Conservation (phyloP, 2,113 vertebrate species). For the Carollia perspicillata region DNA sequence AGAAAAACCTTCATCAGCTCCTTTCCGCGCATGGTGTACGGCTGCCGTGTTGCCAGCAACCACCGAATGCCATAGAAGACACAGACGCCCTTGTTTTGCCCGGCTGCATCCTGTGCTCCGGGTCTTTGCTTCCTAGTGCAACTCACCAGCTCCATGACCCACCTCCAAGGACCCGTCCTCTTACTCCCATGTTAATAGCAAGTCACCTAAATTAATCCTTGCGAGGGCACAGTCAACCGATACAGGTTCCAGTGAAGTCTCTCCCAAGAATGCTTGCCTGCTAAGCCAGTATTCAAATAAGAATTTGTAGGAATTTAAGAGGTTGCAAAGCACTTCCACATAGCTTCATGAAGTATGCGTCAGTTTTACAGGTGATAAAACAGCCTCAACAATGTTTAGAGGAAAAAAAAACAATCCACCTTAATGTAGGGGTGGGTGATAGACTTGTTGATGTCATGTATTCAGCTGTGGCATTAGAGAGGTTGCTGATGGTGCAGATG, state of each 20-base stretch:
- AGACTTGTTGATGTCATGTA: background rate
- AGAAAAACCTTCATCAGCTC: background rate
- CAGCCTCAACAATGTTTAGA: background rate
- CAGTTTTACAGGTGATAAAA: background rate
- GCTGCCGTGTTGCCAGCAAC: background rate
- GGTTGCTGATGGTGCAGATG: fast-evolving
- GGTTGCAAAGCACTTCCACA: background rate
- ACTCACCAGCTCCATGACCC: background rate
- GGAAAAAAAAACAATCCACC: background rate
- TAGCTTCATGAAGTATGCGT: background rate
- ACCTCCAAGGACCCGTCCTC: background rate
- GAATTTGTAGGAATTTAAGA: background rate
- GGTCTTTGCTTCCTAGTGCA: background rate
- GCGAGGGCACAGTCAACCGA: background rate
- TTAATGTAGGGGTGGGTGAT: background rate
- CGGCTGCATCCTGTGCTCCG: background rate
- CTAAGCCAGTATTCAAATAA: background rate
- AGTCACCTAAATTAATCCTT: background rate
- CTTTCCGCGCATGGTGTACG: background rate
- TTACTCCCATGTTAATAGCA: background rate
- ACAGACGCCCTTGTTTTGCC: background rate
- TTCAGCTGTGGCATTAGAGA: background rate
- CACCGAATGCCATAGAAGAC: too few relatives aligned
- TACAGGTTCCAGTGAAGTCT: background rate
- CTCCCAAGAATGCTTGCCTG: background rate